phyloP scores from a whole-genome alignment of 2,113 vertebrate species.

The Pluvialis apricaria region DNA sequence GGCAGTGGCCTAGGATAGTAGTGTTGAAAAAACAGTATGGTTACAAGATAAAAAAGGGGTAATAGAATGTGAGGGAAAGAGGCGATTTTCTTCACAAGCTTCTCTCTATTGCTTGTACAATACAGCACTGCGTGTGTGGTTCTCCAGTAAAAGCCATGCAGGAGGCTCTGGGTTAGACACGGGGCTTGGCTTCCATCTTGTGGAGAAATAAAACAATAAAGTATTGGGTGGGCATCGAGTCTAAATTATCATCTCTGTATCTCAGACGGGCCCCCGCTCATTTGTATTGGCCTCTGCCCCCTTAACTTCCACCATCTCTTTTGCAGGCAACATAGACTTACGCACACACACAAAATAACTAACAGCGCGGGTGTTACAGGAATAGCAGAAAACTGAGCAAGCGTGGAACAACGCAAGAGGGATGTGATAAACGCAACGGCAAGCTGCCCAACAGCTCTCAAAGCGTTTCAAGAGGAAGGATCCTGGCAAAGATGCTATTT shows the following conservation, averaged over 20 bases:
- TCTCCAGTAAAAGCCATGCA: accelerated
- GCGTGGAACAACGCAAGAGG: accelerated
- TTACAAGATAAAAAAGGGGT: neutral
- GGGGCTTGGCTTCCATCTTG: slow-evolving; percentile 16
- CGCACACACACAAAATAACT: accelerated
- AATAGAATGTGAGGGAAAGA: neutral
- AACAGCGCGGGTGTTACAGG: neutral
- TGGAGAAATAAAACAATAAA: neutral
- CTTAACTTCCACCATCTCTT: neutral
- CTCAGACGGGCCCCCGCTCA: neutral
- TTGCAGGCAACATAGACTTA: too few relatives aligned
- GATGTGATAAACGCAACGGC: accelerated
- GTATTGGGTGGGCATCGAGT: accelerated
- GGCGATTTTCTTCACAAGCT: neutral
- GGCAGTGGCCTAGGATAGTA: neutral
- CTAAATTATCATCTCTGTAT: accelerated
- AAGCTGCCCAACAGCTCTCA: neutral
- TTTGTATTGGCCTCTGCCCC: neutral
- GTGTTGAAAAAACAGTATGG: neutral
- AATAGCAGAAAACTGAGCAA: neutral
- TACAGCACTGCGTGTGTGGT: accelerated
- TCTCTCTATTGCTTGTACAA: accelerated
- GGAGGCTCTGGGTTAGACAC: neutral
- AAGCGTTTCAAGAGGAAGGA: neutral
- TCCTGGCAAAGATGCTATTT: accelerated